Conservation (phyloP, 2,888 invertebrate genomes). For the Mylabris sibirica region DNA sequence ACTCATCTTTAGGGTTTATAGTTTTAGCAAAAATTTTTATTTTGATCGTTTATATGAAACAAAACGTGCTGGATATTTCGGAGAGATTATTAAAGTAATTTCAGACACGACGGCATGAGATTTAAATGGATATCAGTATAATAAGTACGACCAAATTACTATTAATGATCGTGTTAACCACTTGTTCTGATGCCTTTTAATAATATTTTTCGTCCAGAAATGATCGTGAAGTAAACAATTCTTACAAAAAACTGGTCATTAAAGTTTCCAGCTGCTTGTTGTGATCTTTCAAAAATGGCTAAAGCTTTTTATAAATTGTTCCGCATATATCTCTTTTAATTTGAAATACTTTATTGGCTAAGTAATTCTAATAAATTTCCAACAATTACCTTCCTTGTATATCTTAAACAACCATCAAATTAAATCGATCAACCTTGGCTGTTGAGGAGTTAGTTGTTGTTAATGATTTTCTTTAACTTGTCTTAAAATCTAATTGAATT, state of each 20-base stretch:
- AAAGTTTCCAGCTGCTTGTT: not conserved
- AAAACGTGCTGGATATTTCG: not conserved
- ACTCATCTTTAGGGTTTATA: no score
- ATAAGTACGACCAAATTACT: not conserved
- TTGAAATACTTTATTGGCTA: not conserved
- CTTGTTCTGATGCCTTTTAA: not conserved
- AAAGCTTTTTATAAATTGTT: not conserved
- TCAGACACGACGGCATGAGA: not conserved
- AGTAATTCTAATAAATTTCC: slow-evolving; percentile 1
- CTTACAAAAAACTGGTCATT: not conserved
- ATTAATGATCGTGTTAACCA: not conserved
- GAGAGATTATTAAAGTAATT: not conserved
- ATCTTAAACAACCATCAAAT: not conserved
- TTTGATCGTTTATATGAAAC: not conserved
- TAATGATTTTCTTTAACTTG: not conserved
- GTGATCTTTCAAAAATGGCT: not conserved
- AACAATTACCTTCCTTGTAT: not conserved
- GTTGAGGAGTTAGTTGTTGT: slow-evolving; percentile 1
- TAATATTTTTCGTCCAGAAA: not conserved
- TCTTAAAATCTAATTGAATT: slow-evolving; percentile 12
- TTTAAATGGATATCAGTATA: not conserved
- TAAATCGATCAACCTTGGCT: slow-evolving; percentile 2
- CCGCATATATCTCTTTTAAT: not conserved
- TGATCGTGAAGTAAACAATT: not conserved
- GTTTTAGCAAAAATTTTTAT: no score